These are phyloP conservation scores for Eretmocerus hayati DNA, from an alignment of 2,888 invertebrate species.

Conservation along the genomic window DNA sequence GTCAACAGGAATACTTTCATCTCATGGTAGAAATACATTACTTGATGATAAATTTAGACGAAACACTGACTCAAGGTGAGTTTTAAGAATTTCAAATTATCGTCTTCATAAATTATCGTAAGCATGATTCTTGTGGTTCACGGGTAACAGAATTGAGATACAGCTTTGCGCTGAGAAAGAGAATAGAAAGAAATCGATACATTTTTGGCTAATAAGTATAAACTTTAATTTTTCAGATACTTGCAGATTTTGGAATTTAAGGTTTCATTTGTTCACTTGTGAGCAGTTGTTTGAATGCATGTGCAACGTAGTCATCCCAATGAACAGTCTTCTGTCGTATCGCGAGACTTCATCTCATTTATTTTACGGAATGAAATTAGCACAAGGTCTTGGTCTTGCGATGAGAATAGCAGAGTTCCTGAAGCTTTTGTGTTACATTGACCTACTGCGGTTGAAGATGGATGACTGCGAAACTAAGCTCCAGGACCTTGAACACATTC, in stretches of 20 bases:
- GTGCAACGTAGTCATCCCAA: conserved; percentile 27
- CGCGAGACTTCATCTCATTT: conserved; percentile 36
- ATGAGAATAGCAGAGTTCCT: conserved; percentile 36
- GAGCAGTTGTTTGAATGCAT: conserved; percentile 23
- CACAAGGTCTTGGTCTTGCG: conserved; percentile 33
- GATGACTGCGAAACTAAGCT: conserved; percentile 39
- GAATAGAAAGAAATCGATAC: too few relatives aligned
- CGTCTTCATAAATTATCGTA: neutral
- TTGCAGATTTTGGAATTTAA: conserved; percentile 11
- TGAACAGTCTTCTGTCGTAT: conserved; percentile 36
- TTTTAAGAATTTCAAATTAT: neutral
- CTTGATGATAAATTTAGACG: conserved; percentile 30
- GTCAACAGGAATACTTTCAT: conserved; percentile 31
- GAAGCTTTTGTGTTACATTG: conserved; percentile 37
- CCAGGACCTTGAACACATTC: conserved; percentile 38
- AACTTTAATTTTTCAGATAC: conserved; percentile 9
- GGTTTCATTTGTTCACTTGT: conserved; percentile 10
- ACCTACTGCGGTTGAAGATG: conserved; percentile 32
- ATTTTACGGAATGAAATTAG: conserved; percentile 27
- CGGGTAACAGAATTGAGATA: too few relatives aligned
- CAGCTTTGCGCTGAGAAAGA: too few relatives aligned
- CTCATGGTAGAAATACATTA: conserved; percentile 34
- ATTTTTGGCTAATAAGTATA: neutral
- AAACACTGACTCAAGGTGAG: conserved; percentile 11
- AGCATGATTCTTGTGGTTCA: neutral